Conservation (phyloP, 2,888 invertebrate species). For the Cataglyphis altisquamis region DNA sequence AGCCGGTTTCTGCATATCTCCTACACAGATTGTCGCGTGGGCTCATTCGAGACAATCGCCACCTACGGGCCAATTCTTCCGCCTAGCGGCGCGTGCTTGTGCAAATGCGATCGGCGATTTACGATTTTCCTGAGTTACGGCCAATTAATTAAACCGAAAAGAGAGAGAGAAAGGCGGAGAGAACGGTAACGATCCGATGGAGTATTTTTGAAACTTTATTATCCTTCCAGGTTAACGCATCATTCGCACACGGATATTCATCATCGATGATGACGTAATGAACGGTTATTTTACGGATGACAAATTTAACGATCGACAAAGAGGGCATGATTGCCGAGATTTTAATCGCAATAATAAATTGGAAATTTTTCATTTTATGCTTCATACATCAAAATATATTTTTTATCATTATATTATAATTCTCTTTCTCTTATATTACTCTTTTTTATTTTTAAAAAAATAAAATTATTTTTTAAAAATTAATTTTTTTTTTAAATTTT, state of each 20-base stretch:
- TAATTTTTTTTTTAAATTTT: too few relatives aligned
- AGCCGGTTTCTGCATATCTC: slow-evolving; percentile 78
- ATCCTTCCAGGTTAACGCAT: slow-evolving; percentile 30
- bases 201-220: slow-evolving; percentile 17
- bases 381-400: too few relatives aligned
- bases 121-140: slow-evolving; percentile 83
- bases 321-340: neutral
- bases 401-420: too few relatives aligned
- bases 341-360: neutral
- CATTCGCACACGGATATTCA: neutral
- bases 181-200: slow-evolving; percentile 64
- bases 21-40: slow-evolving; percentile 81
- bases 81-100: slow-evolving; percentile 56
- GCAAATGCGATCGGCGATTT: slow-evolving; percentile 80
- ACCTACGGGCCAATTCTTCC: slow-evolving; percentile 82
- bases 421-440: too few relatives aligned
- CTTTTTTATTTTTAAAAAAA: too few relatives aligned
- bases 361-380: neutral
- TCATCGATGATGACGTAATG: slow-evolving; percentile 6
- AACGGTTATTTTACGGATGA: neutral
- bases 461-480: too few relatives aligned
- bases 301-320: neutral
- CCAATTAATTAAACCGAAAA: slow-evolving; percentile 82
- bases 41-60: slow-evolving; percentile 83
- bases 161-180: slow-evolving; percentile 43